Evolutionary conservation across 2,888 invertebrate genomes (phyloP).

Genomic region (Pelosia muscerda): DNA sequence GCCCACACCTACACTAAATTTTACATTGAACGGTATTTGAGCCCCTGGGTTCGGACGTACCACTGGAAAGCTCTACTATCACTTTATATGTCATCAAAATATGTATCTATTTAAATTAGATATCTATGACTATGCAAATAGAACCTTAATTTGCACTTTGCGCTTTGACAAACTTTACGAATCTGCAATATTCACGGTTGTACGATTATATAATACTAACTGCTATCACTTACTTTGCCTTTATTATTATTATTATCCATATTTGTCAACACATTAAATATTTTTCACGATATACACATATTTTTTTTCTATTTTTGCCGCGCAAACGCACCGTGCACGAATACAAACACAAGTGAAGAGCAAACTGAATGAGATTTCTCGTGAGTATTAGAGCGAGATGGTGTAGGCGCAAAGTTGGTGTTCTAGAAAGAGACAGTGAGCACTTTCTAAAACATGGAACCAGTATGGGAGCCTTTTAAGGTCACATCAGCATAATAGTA

Average conservation of each 20-base stretch:
- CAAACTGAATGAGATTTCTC: slow-evolving; percentile 58
- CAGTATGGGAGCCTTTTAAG: slow-evolving; percentile 71
- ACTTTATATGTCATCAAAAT: too few species aligned
- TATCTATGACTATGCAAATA: too few species aligned
- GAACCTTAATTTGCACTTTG: too few species aligned
- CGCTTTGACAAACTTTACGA: neutral
- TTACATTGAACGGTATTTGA: too few species aligned
- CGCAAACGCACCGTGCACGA: slow-evolving; percentile 36
- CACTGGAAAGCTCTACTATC: too few species aligned
- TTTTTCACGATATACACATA: slow-evolving; percentile 25
- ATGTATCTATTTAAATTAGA: too few species aligned
- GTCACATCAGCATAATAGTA: slow-evolving; percentile 73
- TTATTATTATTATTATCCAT: slow-evolving; percentile 39
- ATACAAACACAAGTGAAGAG: slow-evolving; percentile 53
- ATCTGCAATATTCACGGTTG: neutral
- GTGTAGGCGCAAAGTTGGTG: slow-evolving; percentile 28
- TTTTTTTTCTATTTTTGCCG: slow-evolving; percentile 38
- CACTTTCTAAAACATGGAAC: slow-evolving; percentile 80
- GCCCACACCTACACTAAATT: too few species aligned
- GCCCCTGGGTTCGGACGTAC: too few species aligned
- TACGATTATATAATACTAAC: neutral
- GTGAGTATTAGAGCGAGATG: slow-evolving; percentile 57
- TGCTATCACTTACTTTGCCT: slow-evolving; percentile 24
- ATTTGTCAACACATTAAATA: slow-evolving; percentile 41
- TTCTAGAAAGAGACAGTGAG: slow-evolving; percentile 57